These are phyloP conservation scores for Etia nguti DNA, from an alignment of 2,113 vertebrate species.

Conservation along the genomic window DNA sequence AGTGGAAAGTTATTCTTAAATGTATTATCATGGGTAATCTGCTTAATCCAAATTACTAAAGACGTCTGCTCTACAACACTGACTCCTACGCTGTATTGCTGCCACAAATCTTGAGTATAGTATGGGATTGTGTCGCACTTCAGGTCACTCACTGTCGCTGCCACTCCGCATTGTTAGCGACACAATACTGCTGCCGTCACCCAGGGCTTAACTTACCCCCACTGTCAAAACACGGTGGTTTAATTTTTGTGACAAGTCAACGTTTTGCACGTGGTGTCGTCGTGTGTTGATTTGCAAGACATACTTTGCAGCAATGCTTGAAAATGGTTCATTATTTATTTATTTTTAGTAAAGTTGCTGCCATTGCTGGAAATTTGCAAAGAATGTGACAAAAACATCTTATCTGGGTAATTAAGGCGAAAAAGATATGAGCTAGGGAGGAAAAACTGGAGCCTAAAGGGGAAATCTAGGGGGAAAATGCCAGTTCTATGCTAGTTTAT, in stretches of 20 bases:
- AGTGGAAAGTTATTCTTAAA: slow-evolving; percentile 63
- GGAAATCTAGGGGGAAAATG: not conserved
- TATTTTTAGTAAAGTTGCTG: not conserved
- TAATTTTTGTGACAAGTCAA: not conserved
- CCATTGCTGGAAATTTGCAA: not conserved
- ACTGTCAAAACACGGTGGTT: not conserved
- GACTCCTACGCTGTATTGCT: slow-evolving; percentile 19
- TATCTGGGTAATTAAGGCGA: not conserved
- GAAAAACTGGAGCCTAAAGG: not conserved
- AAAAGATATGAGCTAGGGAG: not conserved
- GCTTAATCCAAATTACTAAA: slow-evolving; percentile 64
- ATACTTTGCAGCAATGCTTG: not conserved
- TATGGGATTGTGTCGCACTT: not conserved
- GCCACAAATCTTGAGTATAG: slow-evolving; percentile 10
- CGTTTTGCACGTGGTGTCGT: not conserved
- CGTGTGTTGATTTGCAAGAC: not conserved
- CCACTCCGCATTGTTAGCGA: not conserved
- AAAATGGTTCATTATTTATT: not conserved
- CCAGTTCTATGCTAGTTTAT: not conserved
- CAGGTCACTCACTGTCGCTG: not conserved
- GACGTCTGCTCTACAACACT: slow-evolving; percentile 33
- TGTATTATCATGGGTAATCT: slow-evolving; percentile 70
- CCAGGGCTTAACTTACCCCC: not conserved
- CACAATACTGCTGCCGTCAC: not conserved
- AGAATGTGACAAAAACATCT: not conserved